Percentiles rank a stretch among this genome's conserved stretches.
phyloP scores from a whole-genome alignment of 2,113 vertebrate species.

The Garra rufa region DNA sequence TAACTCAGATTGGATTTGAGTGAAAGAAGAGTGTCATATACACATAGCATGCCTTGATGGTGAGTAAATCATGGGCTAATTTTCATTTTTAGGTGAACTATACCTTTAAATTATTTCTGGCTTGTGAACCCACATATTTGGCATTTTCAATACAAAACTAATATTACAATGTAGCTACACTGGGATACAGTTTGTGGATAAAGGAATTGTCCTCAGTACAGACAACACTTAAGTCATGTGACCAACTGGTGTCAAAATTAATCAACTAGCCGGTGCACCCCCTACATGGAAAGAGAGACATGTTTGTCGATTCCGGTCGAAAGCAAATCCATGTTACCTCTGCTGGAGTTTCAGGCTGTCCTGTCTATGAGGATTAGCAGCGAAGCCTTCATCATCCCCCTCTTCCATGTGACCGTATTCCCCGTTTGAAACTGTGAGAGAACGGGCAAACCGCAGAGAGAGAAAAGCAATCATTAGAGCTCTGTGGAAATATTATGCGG shows the following conservation, averaged over 20 bases:
- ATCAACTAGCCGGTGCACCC: neutral
- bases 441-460: neutral
- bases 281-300: neutral
- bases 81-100: no score
- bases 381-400: slow-evolving; percentile 66
- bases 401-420: slow-evolving; percentile 70
- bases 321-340: slow-evolving; percentile 43
- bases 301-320: neutral
- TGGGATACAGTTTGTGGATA: neutral
- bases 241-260: neutral
- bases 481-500: slow-evolving; percentile 48
- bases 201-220: neutral
- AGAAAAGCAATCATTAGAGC: slow-evolving; percentile 42
- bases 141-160: neutral
- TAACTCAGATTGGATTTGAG: no score
- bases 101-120: neutral
- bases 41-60: no score
- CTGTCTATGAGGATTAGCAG: slow-evolving; percentile 63
- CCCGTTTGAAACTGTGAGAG: slow-evolving; percentile 67
- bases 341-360: slow-evolving; percentile 70
- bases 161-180: neutral
- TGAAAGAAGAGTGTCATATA: no score
- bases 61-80: no score
- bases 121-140: neutral
- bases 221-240: neutral